Percentiles rank a stretch among this genome's conserved stretches.
Conservation (phyloP, 2,888 invertebrate species). For the Unio pictorum region DNA sequence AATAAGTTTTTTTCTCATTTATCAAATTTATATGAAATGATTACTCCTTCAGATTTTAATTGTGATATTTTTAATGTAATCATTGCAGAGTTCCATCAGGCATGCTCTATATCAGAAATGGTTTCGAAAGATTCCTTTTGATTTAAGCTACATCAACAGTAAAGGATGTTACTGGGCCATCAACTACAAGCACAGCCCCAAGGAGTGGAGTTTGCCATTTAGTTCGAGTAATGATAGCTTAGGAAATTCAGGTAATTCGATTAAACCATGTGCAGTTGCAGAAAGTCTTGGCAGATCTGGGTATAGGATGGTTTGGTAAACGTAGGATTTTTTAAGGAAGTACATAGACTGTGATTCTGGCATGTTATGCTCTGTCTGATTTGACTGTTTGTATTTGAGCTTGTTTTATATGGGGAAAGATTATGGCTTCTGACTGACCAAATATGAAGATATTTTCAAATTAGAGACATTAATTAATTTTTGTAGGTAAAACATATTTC, state of each 20-base stretch:
- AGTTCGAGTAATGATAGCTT: conserved; percentile 2
- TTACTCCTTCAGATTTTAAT: background rate
- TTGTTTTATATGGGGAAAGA: too few species aligned
- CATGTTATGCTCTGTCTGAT: too few species aligned
- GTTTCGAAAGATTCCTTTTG: conserved; percentile 59
- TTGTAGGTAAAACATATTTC: too few species aligned
- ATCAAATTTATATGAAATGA: background rate
- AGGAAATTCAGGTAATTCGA: background rate
- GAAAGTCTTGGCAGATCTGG: too few species aligned
- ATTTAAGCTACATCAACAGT: conserved; percentile 45
- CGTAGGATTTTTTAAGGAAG: too few species aligned
- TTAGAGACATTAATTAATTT: too few species aligned
- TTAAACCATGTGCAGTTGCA: too few species aligned
- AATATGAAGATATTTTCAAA: too few species aligned
- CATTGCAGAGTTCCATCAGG: conserved; percentile 57
- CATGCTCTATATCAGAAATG: conserved; percentile 65
- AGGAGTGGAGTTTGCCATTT: conserved; percentile 48
- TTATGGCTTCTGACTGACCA: too few species aligned
- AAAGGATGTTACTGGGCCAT: conserved; percentile 63
- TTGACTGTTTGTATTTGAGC: too few species aligned
- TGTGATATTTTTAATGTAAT: conserved; percentile 1
- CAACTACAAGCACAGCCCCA: conserved; percentile 43
- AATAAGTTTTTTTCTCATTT: background rate
- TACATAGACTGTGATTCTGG: too few species aligned
- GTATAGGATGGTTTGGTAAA: too few species aligned